These are phyloP conservation scores for Nemotelus nigrinus DNA, from an alignment of 2,888 invertebrate species.

Conservation along the genomic window DNA sequence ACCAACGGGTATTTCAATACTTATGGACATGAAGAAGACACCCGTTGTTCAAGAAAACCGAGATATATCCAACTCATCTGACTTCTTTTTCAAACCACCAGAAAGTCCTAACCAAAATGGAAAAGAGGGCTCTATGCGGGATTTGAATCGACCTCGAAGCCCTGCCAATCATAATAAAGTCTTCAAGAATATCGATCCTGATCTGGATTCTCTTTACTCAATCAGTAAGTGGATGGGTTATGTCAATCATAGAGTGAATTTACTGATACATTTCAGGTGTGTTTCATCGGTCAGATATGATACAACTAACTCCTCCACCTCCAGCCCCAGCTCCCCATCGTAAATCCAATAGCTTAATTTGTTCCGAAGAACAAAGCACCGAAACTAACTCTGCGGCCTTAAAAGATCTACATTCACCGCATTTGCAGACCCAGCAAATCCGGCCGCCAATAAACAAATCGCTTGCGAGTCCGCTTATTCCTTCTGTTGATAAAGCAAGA, in stretches of 20 bases:
- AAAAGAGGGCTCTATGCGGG: slow-evolving; percentile 47
- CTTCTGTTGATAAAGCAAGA: neutral
- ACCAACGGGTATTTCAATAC: slow-evolving; percentile 60
- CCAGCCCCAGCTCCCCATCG: slow-evolving; percentile 81
- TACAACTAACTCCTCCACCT: slow-evolving; percentile 74
- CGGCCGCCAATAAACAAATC: slow-evolving; percentile 28
- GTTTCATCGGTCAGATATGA: slow-evolving; percentile 63
- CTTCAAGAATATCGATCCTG: slow-evolving; percentile 66
- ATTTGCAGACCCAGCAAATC: slow-evolving; percentile 62
- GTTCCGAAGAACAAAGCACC: slow-evolving; percentile 50
- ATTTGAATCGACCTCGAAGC: slow-evolving; percentile 56
- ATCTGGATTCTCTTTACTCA: slow-evolving; percentile 80
- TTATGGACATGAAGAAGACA: slow-evolving; percentile 62
- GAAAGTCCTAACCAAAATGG: slow-evolving; percentile 59
- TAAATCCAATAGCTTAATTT: slow-evolving; percentile 61
- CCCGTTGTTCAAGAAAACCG: slow-evolving; percentile 53
- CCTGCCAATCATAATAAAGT: slow-evolving; percentile 62
- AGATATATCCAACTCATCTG: slow-evolving; percentile 52
- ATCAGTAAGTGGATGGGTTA: slow-evolving; percentile 66
- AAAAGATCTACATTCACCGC: slow-evolving; percentile 79
- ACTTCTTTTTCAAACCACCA: slow-evolving; percentile 42
- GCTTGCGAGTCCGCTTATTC: slow-evolving; percentile 4
- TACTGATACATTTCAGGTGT: slow-evolving; percentile 56
- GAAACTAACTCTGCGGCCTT: slow-evolving; percentile 68
- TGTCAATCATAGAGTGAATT: neutral